Evolutionary conservation across 1,140 invertebrate species (phyloP).

Genomic region (Subanguina moxae): DNA sequence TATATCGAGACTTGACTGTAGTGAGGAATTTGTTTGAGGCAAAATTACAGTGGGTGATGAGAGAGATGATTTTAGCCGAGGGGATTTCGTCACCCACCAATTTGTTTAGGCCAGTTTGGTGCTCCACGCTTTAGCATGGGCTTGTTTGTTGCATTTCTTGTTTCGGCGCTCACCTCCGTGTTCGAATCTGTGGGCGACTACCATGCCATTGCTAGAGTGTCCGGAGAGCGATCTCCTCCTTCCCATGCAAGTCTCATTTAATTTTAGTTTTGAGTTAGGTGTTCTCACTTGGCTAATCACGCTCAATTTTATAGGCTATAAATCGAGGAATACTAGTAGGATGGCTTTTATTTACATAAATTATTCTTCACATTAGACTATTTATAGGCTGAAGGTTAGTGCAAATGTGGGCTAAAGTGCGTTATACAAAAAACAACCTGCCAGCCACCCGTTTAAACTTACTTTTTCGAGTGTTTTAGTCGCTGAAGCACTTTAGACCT

Average conservation of each 20-base stretch:
- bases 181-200: slow-evolving; percentile 63
- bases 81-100: too few species aligned
- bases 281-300: slow-evolving; percentile 49
- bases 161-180: slow-evolving; percentile 60
- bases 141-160: slow-evolving; percentile 59
- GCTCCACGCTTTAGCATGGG: slow-evolving; percentile 57
- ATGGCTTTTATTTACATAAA: background rate
- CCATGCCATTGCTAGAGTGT: slow-evolving; percentile 59
- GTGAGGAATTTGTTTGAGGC: too few species aligned
- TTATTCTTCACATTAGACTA: background rate
- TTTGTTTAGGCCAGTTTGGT: slow-evolving; percentile 60
- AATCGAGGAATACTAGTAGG: slow-evolving; percentile 59
- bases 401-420: too few species aligned
- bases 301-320: slow-evolving; percentile 61
- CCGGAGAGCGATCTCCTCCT: slow-evolving; percentile 55
- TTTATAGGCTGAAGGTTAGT: background rate
- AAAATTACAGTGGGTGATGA: too few species aligned
- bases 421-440: too few species aligned
- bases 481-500: too few species aligned
- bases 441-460: too few species aligned
- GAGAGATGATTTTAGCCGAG: too few species aligned
- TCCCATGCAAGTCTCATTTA: slow-evolving; percentile 51
- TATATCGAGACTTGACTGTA: too few species aligned
- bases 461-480: too few species aligned
- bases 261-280: too few species aligned